These are phyloP conservation scores for Ophraella communa DNA, from an alignment of 2,888 invertebrate species.

Conservation along the genomic window DNA sequence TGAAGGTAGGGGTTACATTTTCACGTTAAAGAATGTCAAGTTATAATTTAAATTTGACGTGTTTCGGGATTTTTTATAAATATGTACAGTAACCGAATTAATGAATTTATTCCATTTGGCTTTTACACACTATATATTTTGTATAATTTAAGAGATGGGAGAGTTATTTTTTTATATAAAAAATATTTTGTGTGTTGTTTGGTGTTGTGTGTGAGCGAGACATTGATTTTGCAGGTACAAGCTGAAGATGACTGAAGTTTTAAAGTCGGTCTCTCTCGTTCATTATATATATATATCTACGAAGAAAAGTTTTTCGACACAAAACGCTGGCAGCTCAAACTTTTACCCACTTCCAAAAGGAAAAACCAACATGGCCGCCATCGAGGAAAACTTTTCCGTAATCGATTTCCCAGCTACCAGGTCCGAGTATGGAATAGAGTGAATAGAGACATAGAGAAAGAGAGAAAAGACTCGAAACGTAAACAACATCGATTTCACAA, in stretches of 20 bases:
- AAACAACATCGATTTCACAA: constrained; percentile 60
- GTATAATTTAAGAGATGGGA: too few relatives aligned
- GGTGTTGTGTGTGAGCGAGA: not conserved
- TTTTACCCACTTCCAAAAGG: constrained; percentile 32
- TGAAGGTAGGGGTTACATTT: too few relatives aligned
- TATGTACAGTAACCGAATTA: too few relatives aligned
- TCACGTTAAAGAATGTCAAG: too few relatives aligned
- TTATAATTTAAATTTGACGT: too few relatives aligned
- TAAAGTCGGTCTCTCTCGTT: constrained; percentile 22
- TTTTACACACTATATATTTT: too few relatives aligned
- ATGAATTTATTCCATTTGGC: too few relatives aligned
- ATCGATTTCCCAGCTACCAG: constrained; percentile 6
- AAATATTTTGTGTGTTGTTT: too few relatives aligned
- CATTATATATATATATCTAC: constrained; percentile 27
- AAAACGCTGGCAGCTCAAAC: constrained; percentile 25
- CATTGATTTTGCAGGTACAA: constrained; percentile 24
- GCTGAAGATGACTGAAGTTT: constrained; percentile 24
- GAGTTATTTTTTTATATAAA: too few relatives aligned
- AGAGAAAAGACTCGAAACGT: constrained; percentile 45
- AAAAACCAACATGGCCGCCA: constrained; percentile 34
- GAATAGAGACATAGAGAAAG: too few relatives aligned
- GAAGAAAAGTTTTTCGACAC: constrained; percentile 27
- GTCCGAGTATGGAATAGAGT: too few relatives aligned
- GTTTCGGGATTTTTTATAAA: too few relatives aligned
- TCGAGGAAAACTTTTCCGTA: constrained; percentile 11